These are phyloP conservation scores for Ectemnius cavifrons DNA, from an alignment of 2,888 invertebrate genomes.

Conservation along the genomic window DNA sequence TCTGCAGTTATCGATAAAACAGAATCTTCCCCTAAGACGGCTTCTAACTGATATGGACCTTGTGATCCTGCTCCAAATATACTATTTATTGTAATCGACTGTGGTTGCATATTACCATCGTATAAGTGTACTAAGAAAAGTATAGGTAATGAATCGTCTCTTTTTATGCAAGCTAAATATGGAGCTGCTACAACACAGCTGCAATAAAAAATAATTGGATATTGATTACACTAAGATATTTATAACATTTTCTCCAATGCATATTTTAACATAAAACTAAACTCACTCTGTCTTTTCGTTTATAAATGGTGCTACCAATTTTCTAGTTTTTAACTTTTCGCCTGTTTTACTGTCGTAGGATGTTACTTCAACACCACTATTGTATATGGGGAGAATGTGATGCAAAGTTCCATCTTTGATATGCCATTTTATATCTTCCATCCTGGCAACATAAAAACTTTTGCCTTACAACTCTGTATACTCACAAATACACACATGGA, in stretches of 20 bases:
- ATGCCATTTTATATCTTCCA: constrained; percentile 75
- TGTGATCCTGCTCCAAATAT: constrained; percentile 73
- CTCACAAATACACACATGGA: too few relatives aligned
- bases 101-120: constrained; percentile 65
- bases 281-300: constrained; percentile 72
- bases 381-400: constrained; percentile 74
- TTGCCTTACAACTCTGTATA: too few relatives aligned
- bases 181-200: constrained; percentile 83
- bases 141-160: constrained; percentile 78
- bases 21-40: constrained; percentile 69
- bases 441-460: constrained; percentile 55
- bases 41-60: constrained; percentile 70
- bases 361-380: constrained; percentile 73
- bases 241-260: background rate
- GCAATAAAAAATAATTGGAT: constrained; percentile 57
- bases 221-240: background rate
- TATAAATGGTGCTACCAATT: constrained; percentile 71
- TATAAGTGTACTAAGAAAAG: constrained; percentile 83
- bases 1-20: constrained; percentile 70
- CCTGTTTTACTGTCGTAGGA: constrained; percentile 75
- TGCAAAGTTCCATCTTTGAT: constrained; percentile 74
- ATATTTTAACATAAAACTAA: constrained; percentile 5
- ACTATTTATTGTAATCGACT: constrained; percentile 71
- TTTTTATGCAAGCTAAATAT: constrained; percentile 84
- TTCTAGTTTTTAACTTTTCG: constrained; percentile 72